A percentile compares a stretch with the other conserved stretches of the same genome.
Evolutionary conservation across 1,140 invertebrate species (phyloP).

Genomic region (Trichomalopsis sarcophagae): DNA sequence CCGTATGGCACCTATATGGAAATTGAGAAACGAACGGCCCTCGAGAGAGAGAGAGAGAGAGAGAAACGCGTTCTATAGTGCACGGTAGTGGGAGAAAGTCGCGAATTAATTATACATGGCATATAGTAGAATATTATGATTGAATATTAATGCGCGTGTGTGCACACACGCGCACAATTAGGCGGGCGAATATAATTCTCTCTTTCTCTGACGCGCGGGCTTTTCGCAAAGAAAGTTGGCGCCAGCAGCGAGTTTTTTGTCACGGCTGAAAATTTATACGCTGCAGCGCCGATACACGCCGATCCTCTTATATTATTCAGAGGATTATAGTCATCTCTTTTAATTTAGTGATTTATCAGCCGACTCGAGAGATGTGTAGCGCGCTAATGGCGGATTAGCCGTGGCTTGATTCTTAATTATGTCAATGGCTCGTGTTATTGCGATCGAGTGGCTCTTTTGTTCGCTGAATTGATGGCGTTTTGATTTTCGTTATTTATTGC

Average conservation of each 20-base stretch:
- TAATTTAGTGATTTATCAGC: not conserved
- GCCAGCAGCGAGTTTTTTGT: not conserved
- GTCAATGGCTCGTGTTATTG: not conserved
- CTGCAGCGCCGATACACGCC: no score
- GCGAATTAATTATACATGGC: conserved; percentile 18
- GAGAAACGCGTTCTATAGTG: not conserved
- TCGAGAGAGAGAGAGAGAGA: not conserved
- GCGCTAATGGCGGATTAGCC: not conserved
- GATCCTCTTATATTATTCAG: not conserved
- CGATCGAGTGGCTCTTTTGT: not conserved
- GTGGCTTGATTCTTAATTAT: not conserved
- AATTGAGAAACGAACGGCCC: not conserved
- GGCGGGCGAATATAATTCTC: not conserved
- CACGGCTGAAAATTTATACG: not conserved
- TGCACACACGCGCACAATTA: not conserved
- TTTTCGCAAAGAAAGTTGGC: conserved; percentile 8
- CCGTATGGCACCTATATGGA: not conserved
- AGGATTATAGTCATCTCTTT: not conserved
- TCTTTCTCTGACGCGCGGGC: not conserved
- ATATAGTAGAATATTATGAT: not conserved
- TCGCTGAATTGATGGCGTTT: not conserved
- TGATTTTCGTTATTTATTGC: not conserved
- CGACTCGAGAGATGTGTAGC: not conserved
- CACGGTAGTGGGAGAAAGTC: conserved; percentile 14
- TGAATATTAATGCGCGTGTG: conserved; percentile 20